Evolutionary conservation across 2,113 vertebrate species (phyloP), one percentile per base, ranked within the genome.

Genomic region (Triplophysa siluroides): DNA sequence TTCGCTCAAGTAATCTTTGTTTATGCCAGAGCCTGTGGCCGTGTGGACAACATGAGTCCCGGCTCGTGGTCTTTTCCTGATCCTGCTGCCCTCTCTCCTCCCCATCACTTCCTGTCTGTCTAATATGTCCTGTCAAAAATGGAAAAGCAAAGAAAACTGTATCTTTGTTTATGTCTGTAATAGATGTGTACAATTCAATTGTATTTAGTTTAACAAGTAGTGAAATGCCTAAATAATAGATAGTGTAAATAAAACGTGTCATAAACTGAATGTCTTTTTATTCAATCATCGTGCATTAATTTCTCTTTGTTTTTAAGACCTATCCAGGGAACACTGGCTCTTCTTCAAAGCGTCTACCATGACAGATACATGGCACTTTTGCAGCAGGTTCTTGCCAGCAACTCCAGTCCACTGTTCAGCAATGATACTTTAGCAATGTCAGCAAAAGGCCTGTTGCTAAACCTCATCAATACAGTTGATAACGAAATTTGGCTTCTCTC

Each of bases 271-370:
- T 50, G 5, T 24, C 13, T 50, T 50, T 24, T 52, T 9, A 64
- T 16, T 14, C 9, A 38, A 38, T 38, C 33, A 38, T 38, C 33
- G 8, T 38, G 5, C 6, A 38, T 38, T 38, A 1, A 5, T 58
- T 26, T 65, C 74, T 61, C 61, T 78, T 2, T 38, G 18, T 4
- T 58, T 9, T 61, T 38, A 76, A 83, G 82, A 52, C 82, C 1
- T 63, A 86, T 93, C 70, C 89, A 90, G 79, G 92, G 92, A 81
- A 80, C 85, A 60, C 79, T 88, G 38, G 80, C 64, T 78, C 61
- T 94, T 33, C 60, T 93, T n/a, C 84, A 91, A 50, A 54, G 81
- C 43, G 8, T 87, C 14, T 92, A 87, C 19, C 52, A 83, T 5
- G 67, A 88, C 47, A 43, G 73, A 19, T 84, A 77, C 13, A 80